Evolutionary conservation across 2,113 vertebrate species (phyloP).

Genomic region (Desmodus rotundus): DNA sequence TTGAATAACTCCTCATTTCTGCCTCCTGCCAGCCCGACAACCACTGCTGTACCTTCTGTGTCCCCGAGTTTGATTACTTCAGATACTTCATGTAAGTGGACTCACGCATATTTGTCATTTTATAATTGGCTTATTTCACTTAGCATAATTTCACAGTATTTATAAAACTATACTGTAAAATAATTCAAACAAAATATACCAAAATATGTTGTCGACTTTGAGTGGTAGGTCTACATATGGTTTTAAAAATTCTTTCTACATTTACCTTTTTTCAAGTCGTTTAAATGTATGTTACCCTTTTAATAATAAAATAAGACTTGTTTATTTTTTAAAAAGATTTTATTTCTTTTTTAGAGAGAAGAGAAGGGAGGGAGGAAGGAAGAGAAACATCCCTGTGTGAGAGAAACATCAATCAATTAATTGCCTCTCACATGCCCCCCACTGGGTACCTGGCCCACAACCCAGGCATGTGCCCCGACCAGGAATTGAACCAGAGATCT

Average conservation of each 20-base stretch:
- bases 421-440: too few species aligned
- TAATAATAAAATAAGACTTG: not conserved
- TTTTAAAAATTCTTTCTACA: not conserved
- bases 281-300: not conserved
- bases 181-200: not conserved
- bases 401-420: too few species aligned
- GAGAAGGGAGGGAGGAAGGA: too few species aligned
- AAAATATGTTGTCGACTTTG: not conserved
- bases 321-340: not conserved
- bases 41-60: not conserved
- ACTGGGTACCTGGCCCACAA: too few species aligned
- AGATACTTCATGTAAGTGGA: not conserved
- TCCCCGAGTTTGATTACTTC: not conserved
- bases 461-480: too few species aligned
- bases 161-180: not conserved
- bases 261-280: not conserved
- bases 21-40: not conserved
- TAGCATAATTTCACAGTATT: not conserved
- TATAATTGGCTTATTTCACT: not conserved
- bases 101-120: not conserved
- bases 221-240: not conserved
- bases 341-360: too few species aligned
- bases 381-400: too few species aligned
- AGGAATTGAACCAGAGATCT: too few species aligned
- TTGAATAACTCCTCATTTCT: fast-evolving